Conservation (phyloP, 2,888 invertebrate species). For the Epistrophe grossulariae region DNA sequence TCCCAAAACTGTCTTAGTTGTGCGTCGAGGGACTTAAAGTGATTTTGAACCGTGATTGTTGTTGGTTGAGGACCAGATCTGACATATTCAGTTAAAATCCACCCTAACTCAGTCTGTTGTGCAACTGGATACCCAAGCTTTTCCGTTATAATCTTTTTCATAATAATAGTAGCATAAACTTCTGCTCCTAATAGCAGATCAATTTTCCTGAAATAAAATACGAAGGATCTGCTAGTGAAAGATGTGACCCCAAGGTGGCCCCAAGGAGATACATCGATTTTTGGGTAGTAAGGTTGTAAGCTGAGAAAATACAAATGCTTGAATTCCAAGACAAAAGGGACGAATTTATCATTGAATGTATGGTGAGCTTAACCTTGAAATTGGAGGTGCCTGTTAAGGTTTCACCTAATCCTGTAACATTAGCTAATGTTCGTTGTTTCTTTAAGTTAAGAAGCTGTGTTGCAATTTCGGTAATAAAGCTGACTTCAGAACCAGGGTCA, state of each 20-base stretch:
- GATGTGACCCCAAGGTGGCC: background rate
- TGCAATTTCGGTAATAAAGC: background rate
- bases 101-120: constrained; percentile 37
- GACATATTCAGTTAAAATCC: constrained; percentile 23
- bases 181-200: constrained; percentile 28
- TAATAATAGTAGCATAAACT: constrained; percentile 32
- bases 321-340: background rate
- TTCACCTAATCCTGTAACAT: constrained; percentile 23
- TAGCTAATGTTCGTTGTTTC: background rate
- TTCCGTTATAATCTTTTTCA: constrained; percentile 14
- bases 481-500: too few relatives aligned
- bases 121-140: constrained; percentile 19
- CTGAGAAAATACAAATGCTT: too few relatives aligned
- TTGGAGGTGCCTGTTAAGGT: constrained; percentile 26
- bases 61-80: background rate
- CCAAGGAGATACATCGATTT: background rate
- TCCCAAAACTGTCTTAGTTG: too few relatives aligned
- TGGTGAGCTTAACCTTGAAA: constrained; percentile 16
- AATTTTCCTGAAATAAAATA: constrained; percentile 19
- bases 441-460: background rate
- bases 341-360: background rate
- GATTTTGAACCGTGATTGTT: too few relatives aligned
- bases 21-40: too few relatives aligned
- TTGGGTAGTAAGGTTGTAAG: background rate
- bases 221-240: constrained; percentile 29